Percentiles rank a stretch among this genome's conserved stretches.
These are phyloP conservation scores for Lithodes maja DNA, from an alignment of 2,888 invertebrate species.

Conservation along the genomic window DNA sequence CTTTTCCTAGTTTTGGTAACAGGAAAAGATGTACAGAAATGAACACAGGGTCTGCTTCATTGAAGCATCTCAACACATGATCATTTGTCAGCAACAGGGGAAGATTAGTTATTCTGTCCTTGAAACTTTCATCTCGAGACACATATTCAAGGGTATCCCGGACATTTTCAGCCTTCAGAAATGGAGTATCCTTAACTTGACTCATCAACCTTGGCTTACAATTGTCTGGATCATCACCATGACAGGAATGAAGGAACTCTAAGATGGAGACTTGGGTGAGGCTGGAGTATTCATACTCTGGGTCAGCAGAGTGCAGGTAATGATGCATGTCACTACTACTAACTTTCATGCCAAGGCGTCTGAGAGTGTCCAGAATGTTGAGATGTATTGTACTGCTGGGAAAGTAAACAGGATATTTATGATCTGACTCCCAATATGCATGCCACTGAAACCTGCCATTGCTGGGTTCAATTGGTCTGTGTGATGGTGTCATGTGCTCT, in stretches of 20 bases:
- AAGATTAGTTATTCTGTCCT: neutral
- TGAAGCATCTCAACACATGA: conserved; percentile 14
- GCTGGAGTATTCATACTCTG: neutral
- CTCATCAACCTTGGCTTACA: conserved; percentile 2
- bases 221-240: neutral
- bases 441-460: conserved; percentile 34
- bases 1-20: conserved; percentile 21
- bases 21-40: conserved; percentile 21
- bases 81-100: conserved; percentile 44
- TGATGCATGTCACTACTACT: neutral
- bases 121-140: neutral
- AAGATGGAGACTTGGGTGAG: conserved; percentile 18
- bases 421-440: conserved; percentile 6
- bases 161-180: conserved; percentile 22
- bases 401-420: conserved; percentile 41
- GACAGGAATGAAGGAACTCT: conserved; percentile 31
- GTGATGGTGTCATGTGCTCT: neutral
- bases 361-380: conserved; percentile 4
- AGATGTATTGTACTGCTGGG: neutral
- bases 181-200: neutral
- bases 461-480: neutral
- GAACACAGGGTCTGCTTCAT: conserved; percentile 32
- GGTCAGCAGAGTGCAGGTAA: neutral
- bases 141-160: conserved; percentile 4
- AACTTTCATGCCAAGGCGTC: conserved; percentile 48